Conservation (phyloP, 2,113 vertebrate species). For the Mastomys coucha region DNA sequence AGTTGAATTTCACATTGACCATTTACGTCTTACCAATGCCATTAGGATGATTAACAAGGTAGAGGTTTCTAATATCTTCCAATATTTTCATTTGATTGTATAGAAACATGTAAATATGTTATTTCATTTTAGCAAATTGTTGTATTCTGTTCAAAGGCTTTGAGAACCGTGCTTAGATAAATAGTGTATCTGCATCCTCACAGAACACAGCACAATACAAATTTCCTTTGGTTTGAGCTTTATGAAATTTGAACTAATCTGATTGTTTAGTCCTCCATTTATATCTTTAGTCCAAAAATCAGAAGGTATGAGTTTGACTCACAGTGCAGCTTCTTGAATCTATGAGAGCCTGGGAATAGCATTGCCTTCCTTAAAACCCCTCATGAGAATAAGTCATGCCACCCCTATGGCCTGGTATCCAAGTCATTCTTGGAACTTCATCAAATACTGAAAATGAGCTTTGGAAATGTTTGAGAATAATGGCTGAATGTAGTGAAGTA, state of each 20-base stretch:
- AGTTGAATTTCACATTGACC: neutral
- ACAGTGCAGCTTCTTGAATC: neutral
- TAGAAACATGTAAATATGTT: neutral
- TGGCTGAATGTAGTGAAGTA: neutral
- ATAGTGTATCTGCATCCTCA: slow-evolving; percentile 13
- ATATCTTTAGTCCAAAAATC: slow-evolving; percentile 17
- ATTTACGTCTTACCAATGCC: neutral
- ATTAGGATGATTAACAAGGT: neutral
- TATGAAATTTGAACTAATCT: slow-evolving; percentile 39
- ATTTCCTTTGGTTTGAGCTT: slow-evolving; percentile 33
- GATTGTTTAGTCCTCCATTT: neutral
- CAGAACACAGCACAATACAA: neutral
- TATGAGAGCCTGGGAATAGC: neutral
- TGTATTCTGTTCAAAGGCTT: neutral
- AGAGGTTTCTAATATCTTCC: neutral
- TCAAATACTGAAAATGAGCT: neutral
- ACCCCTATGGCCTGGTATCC: neutral
- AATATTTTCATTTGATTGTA: neutral
- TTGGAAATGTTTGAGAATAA: neutral
- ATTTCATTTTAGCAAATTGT: slow-evolving; percentile 53
- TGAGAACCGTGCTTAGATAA: neutral
- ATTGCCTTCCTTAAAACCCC: neutral
- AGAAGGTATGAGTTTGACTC: neutral
- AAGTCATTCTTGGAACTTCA: neutral
- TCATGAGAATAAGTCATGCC: neutral